phyloP scores from a whole-genome alignment of 2,797 vertebrate species.

The Capromys pilorides region DNA sequence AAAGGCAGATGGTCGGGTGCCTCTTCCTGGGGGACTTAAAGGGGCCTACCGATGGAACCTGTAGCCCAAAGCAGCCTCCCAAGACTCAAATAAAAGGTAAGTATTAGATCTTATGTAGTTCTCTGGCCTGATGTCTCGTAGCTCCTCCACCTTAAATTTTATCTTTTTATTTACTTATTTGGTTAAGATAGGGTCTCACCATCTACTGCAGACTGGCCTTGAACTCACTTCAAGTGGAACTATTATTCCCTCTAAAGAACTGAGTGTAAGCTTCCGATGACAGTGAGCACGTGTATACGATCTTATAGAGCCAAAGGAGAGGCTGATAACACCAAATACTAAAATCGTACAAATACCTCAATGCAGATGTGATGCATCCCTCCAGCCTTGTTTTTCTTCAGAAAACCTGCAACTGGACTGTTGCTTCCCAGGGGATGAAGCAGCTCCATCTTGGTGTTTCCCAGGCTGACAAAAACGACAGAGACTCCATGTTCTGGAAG shows the following conservation, averaged over 20 bases:
- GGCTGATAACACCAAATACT: background rate
- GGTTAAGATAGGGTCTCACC: background rate
- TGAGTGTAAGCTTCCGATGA: background rate
- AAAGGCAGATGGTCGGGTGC: constrained; percentile 17
- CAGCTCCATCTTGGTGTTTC: constrained; percentile 97
- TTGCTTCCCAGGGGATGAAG: constrained; percentile 94
- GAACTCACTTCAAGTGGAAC: background rate
- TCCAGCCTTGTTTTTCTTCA: constrained; percentile 95
- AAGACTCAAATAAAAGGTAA: background rate
- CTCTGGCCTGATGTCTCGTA: background rate
- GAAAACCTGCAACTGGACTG: constrained; percentile 94
- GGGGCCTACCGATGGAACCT: background rate
- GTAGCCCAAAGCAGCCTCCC: background rate
- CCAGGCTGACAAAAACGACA: constrained; percentile 96
- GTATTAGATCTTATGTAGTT: background rate
- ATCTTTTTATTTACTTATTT: background rate
- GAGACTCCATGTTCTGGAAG: constrained; percentile 95
- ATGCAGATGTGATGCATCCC: constrained; percentile 99
- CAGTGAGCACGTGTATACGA: background rate
- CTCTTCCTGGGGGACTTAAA: constrained; percentile 24
- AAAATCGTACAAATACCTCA: constrained; percentile 87
- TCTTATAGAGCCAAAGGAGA: background rate
- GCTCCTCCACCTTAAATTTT: background rate
- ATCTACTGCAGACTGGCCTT: background rate
- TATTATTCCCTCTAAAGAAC: background rate